A percentile compares a stretch with the other conserved stretches of the same genome.
These are phyloP conservation scores for Pseudomugil gertrudae DNA, from an alignment of 2,797 vertebrate species.

Conservation along the genomic window DNA sequence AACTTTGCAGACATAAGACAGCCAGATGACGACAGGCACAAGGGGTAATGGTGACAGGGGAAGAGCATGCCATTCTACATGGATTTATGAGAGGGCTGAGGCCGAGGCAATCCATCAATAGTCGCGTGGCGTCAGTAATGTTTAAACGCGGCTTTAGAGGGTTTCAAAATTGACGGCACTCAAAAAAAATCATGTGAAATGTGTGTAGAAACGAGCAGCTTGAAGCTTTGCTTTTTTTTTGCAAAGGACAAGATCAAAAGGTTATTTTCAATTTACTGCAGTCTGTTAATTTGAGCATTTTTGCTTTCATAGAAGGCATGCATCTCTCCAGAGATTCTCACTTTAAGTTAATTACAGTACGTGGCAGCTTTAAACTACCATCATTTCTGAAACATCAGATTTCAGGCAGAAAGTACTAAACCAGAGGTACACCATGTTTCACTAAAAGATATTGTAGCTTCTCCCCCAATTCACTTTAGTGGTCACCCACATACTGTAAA, in stretches of 20 bases:
- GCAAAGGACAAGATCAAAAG: slow-evolving; percentile 39
- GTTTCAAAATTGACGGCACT: slow-evolving; percentile 28
- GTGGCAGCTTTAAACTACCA: slow-evolving; percentile 64
- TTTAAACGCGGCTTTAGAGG: slow-evolving; percentile 37
- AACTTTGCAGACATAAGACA: slow-evolving; percentile 77
- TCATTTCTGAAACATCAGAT: slow-evolving; percentile 65
- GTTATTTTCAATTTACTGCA: slow-evolving; percentile 46
- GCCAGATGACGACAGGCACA: slow-evolving; percentile 74
- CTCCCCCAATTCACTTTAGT: slow-evolving; percentile 57
- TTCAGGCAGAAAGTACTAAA: slow-evolving; percentile 77
- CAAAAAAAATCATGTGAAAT: slow-evolving; percentile 30
- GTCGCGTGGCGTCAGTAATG: slow-evolving; percentile 50
- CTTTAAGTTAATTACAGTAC: slow-evolving; percentile 66
- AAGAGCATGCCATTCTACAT: slow-evolving; percentile 71
- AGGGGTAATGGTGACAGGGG: slow-evolving; percentile 76
- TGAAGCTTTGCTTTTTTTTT: slow-evolving; percentile 25
- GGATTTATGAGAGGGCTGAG: slow-evolving; percentile 72
- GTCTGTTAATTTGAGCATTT: slow-evolving; percentile 70
- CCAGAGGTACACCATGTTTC: slow-evolving; percentile 51
- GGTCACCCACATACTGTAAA: slow-evolving; percentile 71
- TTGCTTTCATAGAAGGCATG: slow-evolving; percentile 67
- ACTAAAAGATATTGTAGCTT: slow-evolving; percentile 63
- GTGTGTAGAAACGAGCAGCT: slow-evolving; percentile 49
- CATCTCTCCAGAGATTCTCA: slow-evolving; percentile 59
- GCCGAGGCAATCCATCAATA: slow-evolving; percentile 70